phyloP scores from a whole-genome alignment of 2,888 invertebrate species.

The Craniophora ligustri region DNA sequence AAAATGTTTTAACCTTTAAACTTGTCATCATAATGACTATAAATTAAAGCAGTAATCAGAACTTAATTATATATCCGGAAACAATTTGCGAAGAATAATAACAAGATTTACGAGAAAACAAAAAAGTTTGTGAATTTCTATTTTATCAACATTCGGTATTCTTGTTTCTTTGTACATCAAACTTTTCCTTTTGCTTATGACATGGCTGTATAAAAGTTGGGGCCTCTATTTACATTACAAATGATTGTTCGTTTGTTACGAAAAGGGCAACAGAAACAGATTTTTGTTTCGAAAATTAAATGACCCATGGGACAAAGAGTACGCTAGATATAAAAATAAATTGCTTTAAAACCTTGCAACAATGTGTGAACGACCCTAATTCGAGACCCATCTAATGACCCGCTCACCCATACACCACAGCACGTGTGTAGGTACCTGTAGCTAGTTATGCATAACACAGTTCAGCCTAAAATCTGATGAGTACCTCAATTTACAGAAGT shows the following conservation, averaged over 20 bases:
- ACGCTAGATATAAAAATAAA: constrained; percentile 26
- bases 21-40: neutral
- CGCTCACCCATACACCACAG: constrained; percentile 6
- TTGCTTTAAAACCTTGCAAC: constrained; percentile 24
- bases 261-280: constrained; percentile 21
- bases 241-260: constrained; percentile 28
- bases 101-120: constrained; percentile 36
- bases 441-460: no score
- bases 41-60: constrained; percentile 24
- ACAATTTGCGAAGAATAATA: constrained; percentile 25
- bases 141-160: constrained; percentile 36
- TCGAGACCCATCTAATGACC: constrained; percentile 31
- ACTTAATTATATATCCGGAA: constrained; percentile 20
- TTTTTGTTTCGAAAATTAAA: constrained; percentile 27
- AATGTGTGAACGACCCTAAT: constrained; percentile 26
- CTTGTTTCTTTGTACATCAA: constrained; percentile 36
- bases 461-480: no score
- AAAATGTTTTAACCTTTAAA: neutral
- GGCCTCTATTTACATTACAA: constrained; percentile 36
- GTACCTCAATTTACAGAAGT: no score
- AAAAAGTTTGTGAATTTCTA: constrained; percentile 34
- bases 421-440: no score
- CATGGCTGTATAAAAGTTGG: constrained; percentile 39
- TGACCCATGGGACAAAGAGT: constrained; percentile 13
- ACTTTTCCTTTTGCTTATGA: constrained; percentile 41